Evolutionary conservation across 2,113 vertebrate genomes (phyloP).

Genomic region (Alaudala cheleensis): DNA sequence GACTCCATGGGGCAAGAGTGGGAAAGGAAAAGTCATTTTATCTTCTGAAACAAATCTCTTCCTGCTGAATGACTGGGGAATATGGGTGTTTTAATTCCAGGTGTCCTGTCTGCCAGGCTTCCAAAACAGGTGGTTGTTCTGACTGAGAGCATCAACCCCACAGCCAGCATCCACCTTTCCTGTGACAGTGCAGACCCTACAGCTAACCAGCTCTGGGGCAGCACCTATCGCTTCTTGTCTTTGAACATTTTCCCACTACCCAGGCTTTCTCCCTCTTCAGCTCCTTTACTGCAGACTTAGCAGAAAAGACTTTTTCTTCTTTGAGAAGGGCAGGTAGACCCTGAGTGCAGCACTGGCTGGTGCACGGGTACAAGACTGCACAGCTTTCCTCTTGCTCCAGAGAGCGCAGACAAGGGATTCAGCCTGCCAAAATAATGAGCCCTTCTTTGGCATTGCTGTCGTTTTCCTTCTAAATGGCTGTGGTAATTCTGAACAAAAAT

Average conservation of each 20-base stretch:
- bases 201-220: neutral
- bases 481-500: neutral
- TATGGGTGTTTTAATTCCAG: neutral
- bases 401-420: neutral
- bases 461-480: neutral
- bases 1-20: neutral
- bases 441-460: neutral
- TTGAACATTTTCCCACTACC: rapidly evolving
- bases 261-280: neutral
- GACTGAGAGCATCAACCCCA: neutral
- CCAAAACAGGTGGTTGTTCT: neutral
- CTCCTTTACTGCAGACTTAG: neutral
- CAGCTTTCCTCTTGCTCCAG: neutral
- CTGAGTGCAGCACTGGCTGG: neutral
- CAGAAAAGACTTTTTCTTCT: neutral
- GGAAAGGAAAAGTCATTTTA: neutral
- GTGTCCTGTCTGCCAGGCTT: neutral
- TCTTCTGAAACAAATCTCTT: neutral
- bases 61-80: neutral
- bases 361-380: neutral
- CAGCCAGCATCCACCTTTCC: neutral
- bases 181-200: neutral
- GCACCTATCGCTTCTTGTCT: neutral
- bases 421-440: neutral
- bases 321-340: neutral